Evolutionary conservation across 2,797 vertebrate species (phyloP), one percentile per base, ranked within the genome.

Genomic region (Austrolebias charrua): DNA sequence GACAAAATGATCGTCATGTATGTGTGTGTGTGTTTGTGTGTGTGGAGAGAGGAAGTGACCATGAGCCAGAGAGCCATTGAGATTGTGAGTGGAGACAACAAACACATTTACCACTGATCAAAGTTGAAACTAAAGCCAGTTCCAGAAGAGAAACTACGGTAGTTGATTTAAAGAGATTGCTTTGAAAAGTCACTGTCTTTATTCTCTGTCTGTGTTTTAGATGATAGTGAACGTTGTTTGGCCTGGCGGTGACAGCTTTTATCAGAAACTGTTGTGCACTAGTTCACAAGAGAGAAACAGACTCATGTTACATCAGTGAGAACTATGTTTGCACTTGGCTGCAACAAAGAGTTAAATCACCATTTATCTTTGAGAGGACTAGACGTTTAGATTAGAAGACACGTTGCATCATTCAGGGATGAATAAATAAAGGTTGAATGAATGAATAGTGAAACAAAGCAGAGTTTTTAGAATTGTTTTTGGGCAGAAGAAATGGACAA

Each of bases 101-200:
- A 69, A 65, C 63, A 60, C 51, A 65, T 86, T 86, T 87, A 75
- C 79, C 86, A 57, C 45, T 81, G 70, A 86, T 85, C 75, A 81
- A 77, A 79, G 72, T 75, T 79, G 53, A 81, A 81, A 71, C 69
- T 72, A 81, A 76, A 80, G 62, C 80, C 69, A 63, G 63, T 86
- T 78, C 78, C 57, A 65, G 79, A 75, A 78, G 74, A 53, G 73
- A 79, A 70, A 60, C 61, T 54, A n/a, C n/a, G n/a, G n/a, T n/a
- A 80, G 79, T 79, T 66, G 71, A 67, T 85, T 55, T 55, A 35
- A 57, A 70, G 63, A 66, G 61, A 79, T 29, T 61, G 71, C 1
- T 12, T 12, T 31, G 60, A 60, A 54, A 78, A 69, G 69, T 78
- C 71, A 1, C 19, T 6, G 35, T 18, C 51, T 77, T 79, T 85